Percentiles rank a stretch among this genome's conserved stretches.
These are phyloP conservation scores for Noctua comes DNA, from an alignment of 2,888 invertebrate genomes.

Conservation along the genomic window DNA sequence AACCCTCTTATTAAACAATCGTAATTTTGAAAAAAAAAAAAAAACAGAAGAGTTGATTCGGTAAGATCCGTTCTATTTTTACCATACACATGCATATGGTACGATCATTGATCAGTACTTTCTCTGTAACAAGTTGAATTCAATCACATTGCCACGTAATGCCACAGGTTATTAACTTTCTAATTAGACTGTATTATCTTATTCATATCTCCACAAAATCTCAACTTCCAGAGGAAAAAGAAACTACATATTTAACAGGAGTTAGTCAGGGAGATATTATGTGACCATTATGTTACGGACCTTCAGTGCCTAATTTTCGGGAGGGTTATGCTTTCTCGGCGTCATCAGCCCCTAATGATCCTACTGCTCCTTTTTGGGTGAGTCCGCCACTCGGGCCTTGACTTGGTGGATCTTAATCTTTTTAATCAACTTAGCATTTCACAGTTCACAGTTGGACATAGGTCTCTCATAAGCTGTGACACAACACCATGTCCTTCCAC, in stretches of 20 bases:
- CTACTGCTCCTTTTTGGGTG: not conserved
- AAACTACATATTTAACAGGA: not conserved
- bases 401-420: not conserved
- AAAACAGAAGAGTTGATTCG: not conserved
- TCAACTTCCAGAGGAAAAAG: not conserved
- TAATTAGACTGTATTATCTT: slow-evolving; percentile 6
- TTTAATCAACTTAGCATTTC: not conserved
- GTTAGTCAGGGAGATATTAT: not conserved
- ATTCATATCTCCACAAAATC: not conserved
- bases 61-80: slow-evolving; percentile 2
- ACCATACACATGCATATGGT: slow-evolving; percentile 2
- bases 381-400: not conserved
- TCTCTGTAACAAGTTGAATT: slow-evolving; percentile 25
- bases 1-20: not conserved
- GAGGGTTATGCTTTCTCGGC: not conserved
- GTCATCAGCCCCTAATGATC: not conserved
- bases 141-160: not conserved
- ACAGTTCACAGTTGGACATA: not conserved
- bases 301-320: not conserved
- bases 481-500: not conserved
- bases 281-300: not conserved
- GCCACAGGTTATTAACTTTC: slow-evolving; percentile 30
- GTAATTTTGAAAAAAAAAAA: not conserved
- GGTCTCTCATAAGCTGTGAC: not conserved
- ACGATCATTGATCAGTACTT: slow-evolving; percentile 16